Percentiles rank a stretch among this genome's conserved stretches.
Evolutionary conservation across 2,113 vertebrate species (phyloP).

Genomic region (Glaucomys volans): DNA sequence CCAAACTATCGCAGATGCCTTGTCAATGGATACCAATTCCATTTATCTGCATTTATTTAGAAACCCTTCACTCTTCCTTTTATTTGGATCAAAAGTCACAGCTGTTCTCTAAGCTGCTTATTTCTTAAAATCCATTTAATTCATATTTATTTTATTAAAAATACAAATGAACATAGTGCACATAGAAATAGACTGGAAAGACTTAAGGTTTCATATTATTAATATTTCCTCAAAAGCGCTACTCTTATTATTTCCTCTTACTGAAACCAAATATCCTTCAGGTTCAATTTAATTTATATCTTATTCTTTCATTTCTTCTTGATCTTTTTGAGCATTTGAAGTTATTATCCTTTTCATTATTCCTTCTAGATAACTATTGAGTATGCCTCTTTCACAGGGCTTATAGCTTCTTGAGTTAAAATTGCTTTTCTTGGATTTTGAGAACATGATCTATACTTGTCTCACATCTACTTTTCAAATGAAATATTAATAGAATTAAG

Average conservation of each 20-base stretch:
- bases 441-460: conserved; percentile 92
- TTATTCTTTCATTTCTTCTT: conserved; percentile 95
- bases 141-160: conserved; percentile 80
- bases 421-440: conserved; percentile 91
- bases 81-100: conserved; percentile 66
- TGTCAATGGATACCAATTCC: conserved; percentile 47
- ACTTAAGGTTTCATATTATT: not conserved
- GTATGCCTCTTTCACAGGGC: conserved; percentile 94
- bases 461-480: conserved; percentile 93
- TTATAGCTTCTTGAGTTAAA: conserved; percentile 94
- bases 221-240: conserved; percentile 87
- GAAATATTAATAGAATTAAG: conserved; percentile 93
- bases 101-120: conserved; percentile 74
- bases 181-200: conserved; percentile 62
- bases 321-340: conserved; percentile 93
- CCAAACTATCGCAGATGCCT: not conserved
- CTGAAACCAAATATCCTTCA: conserved; percentile 92
- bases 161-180: conserved; percentile 65
- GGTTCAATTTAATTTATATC: conserved; percentile 92
- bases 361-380: conserved; percentile 94
- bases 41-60: conserved; percentile 57
- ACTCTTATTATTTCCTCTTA: conserved; percentile 93
- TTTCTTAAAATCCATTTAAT: conserved; percentile 74
- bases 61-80: conserved; percentile 51
- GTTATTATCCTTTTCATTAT: conserved; percentile 93